Base-by-base conservation (phyloP, 2,797 vertebrate genomes). In the Margarornis squamiger region DNA sequence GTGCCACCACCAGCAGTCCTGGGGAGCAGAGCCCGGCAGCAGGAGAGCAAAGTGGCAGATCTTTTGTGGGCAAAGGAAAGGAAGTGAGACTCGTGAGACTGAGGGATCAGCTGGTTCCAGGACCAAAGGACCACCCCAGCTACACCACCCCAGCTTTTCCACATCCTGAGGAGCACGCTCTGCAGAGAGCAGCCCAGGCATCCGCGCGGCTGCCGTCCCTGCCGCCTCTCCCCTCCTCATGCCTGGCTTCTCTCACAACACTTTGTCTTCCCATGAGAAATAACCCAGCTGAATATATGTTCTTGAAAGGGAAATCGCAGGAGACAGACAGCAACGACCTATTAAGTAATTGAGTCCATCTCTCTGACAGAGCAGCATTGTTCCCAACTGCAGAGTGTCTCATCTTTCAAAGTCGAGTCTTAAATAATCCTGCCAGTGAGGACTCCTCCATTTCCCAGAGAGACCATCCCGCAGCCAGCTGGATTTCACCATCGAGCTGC, bases 311-410 rank as follows among this genome's bases (percentile, higher is more conserved):
- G 93, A 93, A 90, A 95, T 92, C 6, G 4, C 89, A 94, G 92
- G 85, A 95, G 95, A 95, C 92, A 90, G 87, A 94, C 95, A 95
- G 95, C 87, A 86, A 88, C n/a, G 72, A 93, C 92, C 95, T 97
- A 95, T 93, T 92, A 96, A 93, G 94, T 95, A 96, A 96, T 92
- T 93, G 91, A 95, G 95, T 93, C 92, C 93, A 81, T 94, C 93
- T 86, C 95, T 80, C 75, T 85, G 89, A 92, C 91, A 95, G 93
- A 41, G 94, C 92, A 92, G 95, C 92, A 92, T 88, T 91, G 95
- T 94, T 95, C 93, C 84, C 89, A 68, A 75, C 93, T 83, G 93
- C 89, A 49, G 10, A 48, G 29, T 14, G 86, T 57, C 89, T 94
- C 55, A 0, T 57, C 75, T 96, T 96, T 92, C 95, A 92, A 89